A percentile compares a stretch with the other conserved stretches of the same genome.
Evolutionary conservation across 2,888 invertebrate species (phyloP).

Genomic region (Cephus pygmeus): DNA sequence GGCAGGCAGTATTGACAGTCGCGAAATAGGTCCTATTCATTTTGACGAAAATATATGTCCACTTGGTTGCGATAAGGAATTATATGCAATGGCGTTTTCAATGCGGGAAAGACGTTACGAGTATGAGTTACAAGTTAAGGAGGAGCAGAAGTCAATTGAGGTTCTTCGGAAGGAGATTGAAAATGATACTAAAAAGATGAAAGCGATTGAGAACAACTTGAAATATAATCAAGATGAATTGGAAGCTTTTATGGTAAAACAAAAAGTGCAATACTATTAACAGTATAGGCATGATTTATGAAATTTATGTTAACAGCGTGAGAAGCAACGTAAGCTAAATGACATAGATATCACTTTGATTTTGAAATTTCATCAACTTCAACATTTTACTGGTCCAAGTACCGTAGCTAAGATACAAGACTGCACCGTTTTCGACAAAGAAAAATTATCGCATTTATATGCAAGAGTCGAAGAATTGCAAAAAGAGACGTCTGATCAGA

Average conservation of each 20-base stretch:
- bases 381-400: conserved; percentile 68
- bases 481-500: conserved; percentile 74
- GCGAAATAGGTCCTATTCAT: conserved; percentile 74
- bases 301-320: conserved; percentile 67
- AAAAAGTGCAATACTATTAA: conserved; percentile 12
- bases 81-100: conserved; percentile 77
- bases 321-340: conserved; percentile 82
- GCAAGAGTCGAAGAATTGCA: conserved; percentile 74
- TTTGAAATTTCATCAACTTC: conserved; percentile 77
- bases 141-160: conserved; percentile 71
- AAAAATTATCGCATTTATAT: conserved; percentile 70
- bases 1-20: conserved; percentile 73
- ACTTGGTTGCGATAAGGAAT: conserved; percentile 74
- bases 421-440: conserved; percentile 74
- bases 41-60: conserved; percentile 81
- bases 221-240: conserved; percentile 72
- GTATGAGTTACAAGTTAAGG: conserved; percentile 71
- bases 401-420: conserved; percentile 65
- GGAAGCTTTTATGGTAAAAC: conserved; percentile 73
- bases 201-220: conserved; percentile 69
- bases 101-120: conserved; percentile 72
- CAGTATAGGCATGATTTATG: conserved; percentile 5
- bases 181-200: conserved; percentile 70
- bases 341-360: conserved; percentile 78
- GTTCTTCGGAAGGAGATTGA: conserved; percentile 72